Evolutionary conservation across 2,113 vertebrate genomes (phyloP), one percentile per base, ranked within the genome.

Genomic region (Oryzias melastigma): DNA sequence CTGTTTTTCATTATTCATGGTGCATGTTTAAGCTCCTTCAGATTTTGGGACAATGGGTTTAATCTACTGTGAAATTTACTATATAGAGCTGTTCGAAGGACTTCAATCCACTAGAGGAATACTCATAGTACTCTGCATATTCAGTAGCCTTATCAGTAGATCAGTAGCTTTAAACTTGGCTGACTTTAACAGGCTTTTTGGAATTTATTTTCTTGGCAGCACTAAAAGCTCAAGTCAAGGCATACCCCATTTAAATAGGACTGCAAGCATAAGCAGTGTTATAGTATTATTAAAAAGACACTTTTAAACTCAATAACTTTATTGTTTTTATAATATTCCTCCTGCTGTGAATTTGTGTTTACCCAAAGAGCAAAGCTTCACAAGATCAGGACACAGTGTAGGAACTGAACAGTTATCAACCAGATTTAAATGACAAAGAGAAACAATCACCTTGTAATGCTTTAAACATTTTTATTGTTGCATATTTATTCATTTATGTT

Each of bases 1-100:
- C 80, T 82, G 71, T 77, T 83, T 81, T 90, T 87, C 84, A 84
- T 89, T 88, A 90, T 89, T 90, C 85, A 85, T 83, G 81, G 25
- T 46, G 74, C 81, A 85, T 80, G 76, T 85, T 86, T 71, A 71
- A 83, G 77, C 84, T 74, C 60, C 58, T 68, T 52, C 66, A 84
- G 58, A 80, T 78, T 75, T 73, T 84, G 62, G 83, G 68, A 86
- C 85, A 85, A 83, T 78, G 82, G 73, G 51, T 49, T 77, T 86
- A 87, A 85, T 86, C 84, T 75, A 22, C 65, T 85, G 83, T 83
- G 80, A 86, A 82, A 84, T 74, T 73, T 50, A 60, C 62, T 66
- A 71, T 76, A 57, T 68, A 77, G 42, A 66, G 43, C 59, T 43
- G 52, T 43, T 54, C 61, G 71, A 66, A 59, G 83, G 45, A 25